These are phyloP conservation scores for Takifugu rubripes DNA, from an alignment of 2,797 vertebrate species.

Conservation along the genomic window DNA sequence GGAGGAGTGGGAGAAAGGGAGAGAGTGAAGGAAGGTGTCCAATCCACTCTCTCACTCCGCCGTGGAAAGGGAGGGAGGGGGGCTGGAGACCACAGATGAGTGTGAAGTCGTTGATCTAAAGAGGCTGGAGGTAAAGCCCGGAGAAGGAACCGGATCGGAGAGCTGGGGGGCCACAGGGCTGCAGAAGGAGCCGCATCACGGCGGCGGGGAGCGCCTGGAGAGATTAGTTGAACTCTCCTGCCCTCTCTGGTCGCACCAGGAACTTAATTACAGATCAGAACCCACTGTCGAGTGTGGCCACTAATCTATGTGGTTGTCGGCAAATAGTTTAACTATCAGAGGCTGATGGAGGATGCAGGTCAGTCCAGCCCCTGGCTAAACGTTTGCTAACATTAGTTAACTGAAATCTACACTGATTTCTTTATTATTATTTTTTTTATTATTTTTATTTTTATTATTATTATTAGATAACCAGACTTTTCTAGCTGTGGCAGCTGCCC, in stretches of 20 bases:
- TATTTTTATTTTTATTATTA: too few species aligned
- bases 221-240: constrained; percentile 52
- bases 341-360: too few species aligned
- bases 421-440: too few species aligned
- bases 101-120: constrained; percentile 48
- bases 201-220: not conserved
- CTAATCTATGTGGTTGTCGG: too few species aligned
- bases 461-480: not conserved
- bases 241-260: constrained; percentile 50
- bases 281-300: too few species aligned
- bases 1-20: constrained; percentile 43
- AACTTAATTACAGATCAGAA: constrained; percentile 3
- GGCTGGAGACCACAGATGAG: constrained; percentile 21
- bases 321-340: too few species aligned
- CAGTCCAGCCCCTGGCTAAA: too few species aligned
- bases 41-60: constrained; percentile 20
- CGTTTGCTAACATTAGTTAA: too few species aligned
- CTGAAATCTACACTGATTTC: too few species aligned
- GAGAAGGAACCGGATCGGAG: constrained; percentile 9
- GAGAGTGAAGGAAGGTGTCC: constrained; percentile 8
- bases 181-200: constrained; percentile 3
- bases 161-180: not conserved
- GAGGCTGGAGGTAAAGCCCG: constrained; percentile 47
- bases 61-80: constrained; percentile 10
- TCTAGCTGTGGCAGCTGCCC: too few species aligned